Evolutionary conservation across 2,113 vertebrate species (phyloP), one percentile per base, ranked within the genome.

Genomic region (Xiphias gladius): DNA sequence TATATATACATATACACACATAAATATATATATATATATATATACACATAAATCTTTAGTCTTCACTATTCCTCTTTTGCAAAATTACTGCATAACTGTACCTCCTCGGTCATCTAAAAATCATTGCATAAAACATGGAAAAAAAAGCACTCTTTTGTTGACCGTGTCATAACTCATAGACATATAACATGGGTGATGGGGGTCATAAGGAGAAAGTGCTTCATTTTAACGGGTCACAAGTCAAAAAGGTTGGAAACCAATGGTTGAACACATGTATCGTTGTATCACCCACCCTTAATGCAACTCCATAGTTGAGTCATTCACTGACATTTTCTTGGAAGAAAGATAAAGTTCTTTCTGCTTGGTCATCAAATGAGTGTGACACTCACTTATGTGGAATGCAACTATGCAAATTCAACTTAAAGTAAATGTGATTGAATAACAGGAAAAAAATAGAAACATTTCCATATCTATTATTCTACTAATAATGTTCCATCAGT

Each of bases 391-490:
- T 22, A 37, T 69, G 30, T 37, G 11, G 71, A 75, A 73, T 67
- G 39, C 19, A 73, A 50, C 85, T 68, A 86, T 77, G 62, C 52
- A 73, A 57, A 81, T 76, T 68, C 2, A 64, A 2, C 62, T 52
- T 57, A 41, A 70, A 59, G 26, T 63, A n/a, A 77, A 66, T 69
- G 41, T 71, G 26, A 88, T 91, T 50, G 22, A 84, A 78, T 71
- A 64, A 76, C 37, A 52, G 43, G 67, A 80, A 37, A 62, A 68
- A 61, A 41, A 7, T 9, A 39, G 9, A 1, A 43, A 3, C 20
- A 30, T 43, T 37, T 84, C 2, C 41, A 58, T 12, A 43, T 35
- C n/a, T 24, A 73, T 32, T 26, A 14, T 28, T 79, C 28, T 17
- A 16, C 30, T 76, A 48, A 79, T 65, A 35, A 37, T 77, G 22